Evolutionary conservation across 2,888 invertebrate genomes (phyloP).

Genomic region (Drosophila imparisetae): DNA sequence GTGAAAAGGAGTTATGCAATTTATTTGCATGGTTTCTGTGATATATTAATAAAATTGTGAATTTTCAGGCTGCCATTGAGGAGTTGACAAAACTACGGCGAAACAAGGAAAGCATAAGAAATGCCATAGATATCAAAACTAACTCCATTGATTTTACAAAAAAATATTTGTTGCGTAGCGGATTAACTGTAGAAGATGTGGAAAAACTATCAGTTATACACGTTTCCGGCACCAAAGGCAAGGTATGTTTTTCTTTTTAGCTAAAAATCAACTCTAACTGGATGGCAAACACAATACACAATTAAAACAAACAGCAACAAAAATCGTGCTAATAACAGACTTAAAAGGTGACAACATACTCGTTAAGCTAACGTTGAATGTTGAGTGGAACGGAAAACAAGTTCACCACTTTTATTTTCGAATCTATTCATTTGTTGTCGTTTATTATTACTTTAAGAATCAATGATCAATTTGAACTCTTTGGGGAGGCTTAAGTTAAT

Average conservation of each 20-base stretch:
- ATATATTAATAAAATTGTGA: neutral
- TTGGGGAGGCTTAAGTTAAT: neutral
- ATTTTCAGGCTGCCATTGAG: slow-evolving; percentile 88
- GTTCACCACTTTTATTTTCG: neutral
- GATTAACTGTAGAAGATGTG: slow-evolving; percentile 88
- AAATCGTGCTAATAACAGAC: neutral
- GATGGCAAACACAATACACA: neutral
- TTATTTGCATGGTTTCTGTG: neutral
- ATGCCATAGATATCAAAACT: slow-evolving; percentile 77
- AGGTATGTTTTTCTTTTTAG: slow-evolving; percentile 85
- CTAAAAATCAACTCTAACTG: slow-evolving; percentile 1
- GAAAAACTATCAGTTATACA: slow-evolving; percentile 94
- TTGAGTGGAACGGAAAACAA: neutral
- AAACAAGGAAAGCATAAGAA: slow-evolving; percentile 88
- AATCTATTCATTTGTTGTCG: neutral
- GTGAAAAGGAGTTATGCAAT: neutral
- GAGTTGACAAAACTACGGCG: slow-evolving; percentile 90
- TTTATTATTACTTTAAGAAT: neutral
- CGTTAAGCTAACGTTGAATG: neutral
- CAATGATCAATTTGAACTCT: neutral
- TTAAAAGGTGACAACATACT: neutral
- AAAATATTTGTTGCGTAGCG: slow-evolving; percentile 88
- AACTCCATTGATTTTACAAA: slow-evolving; percentile 85
- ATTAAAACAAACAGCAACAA: neutral
- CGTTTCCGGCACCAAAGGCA: slow-evolving; percentile 98